phyloP scores from a whole-genome alignment of 1,140 invertebrate species.

The Panagrolaimus sp. region DNA sequence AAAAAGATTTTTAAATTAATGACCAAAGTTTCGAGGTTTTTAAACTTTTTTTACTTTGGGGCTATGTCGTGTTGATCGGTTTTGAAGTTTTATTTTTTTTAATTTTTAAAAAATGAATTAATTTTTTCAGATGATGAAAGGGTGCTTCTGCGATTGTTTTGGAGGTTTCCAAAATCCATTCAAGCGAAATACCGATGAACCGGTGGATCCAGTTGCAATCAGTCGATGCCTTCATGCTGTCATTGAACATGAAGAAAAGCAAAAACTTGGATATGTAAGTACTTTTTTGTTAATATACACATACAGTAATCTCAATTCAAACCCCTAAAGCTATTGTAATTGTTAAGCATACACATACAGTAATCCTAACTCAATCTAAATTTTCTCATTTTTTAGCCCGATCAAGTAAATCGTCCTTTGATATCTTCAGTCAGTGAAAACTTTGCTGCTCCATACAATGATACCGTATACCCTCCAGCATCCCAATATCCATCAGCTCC shows the following conservation, averaged over 20 bases:
- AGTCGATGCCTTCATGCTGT: slow-evolving; percentile 38
- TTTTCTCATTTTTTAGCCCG: slow-evolving; percentile 13
- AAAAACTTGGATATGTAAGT: slow-evolving; percentile 36
- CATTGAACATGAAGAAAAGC: slow-evolving; percentile 29
- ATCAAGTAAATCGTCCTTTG: slow-evolving; percentile 38
- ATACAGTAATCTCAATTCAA: slow-evolving; percentile 1
- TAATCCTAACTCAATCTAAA: background rate
- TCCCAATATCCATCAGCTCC: slow-evolving; percentile 20
- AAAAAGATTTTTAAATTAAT: background rate
- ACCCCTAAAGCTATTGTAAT: slow-evolving; percentile 14
- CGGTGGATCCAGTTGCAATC: slow-evolving; percentile 37
- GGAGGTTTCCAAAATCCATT: slow-evolving; percentile 40
- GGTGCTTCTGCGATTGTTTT: slow-evolving; percentile 48
- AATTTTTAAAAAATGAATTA: too few relatives aligned
- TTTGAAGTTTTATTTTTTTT: slow-evolving; percentile 11
- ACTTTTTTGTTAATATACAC: background rate
- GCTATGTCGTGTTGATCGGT: background rate
- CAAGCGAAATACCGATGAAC: slow-evolving; percentile 21
- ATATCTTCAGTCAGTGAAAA: slow-evolving; percentile 39
- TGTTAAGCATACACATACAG: slow-evolving; percentile 12
- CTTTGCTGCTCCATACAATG: slow-evolving; percentile 28
- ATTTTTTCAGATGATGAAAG: slow-evolving; percentile 36
- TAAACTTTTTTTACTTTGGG: background rate
- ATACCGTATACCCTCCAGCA: slow-evolving; percentile 26
- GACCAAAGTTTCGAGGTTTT: background rate